A percentile compares a stretch with the other conserved stretches of the same genome.
These are phyloP conservation scores for Eurystomus gularis DNA, from an alignment of 2,113 vertebrate genomes.

Conservation along the genomic window DNA sequence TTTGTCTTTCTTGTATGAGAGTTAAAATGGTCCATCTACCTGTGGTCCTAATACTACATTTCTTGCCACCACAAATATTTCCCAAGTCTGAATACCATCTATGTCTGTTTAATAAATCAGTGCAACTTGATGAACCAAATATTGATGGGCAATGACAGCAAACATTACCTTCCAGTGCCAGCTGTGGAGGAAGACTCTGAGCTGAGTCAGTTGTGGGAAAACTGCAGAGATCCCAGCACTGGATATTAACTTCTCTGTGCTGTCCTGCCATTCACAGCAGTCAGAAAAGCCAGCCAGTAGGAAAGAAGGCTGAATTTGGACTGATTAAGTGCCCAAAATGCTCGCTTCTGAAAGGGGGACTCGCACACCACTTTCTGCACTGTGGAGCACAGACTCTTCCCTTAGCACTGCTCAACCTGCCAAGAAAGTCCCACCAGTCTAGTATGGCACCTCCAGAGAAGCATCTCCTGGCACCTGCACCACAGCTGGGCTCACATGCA, in stretches of 20 bases:
- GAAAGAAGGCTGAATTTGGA: background rate
- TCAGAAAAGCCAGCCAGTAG: background rate
- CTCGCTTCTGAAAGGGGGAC: background rate
- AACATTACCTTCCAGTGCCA: background rate
- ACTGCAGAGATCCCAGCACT: background rate
- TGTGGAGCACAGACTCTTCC: background rate
- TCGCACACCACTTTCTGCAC: fast-evolving
- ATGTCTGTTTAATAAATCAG: background rate
- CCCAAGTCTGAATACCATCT: background rate
- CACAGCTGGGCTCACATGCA: fast-evolving
- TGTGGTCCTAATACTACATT: background rate
- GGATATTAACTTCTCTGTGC: background rate
- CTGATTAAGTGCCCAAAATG: background rate
- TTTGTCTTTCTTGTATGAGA: background rate
- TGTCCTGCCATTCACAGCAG: background rate
- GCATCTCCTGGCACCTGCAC: background rate
- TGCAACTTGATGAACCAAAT: background rate
- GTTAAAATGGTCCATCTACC: background rate
- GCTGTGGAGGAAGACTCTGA: background rate
- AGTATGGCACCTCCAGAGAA: fast-evolving
- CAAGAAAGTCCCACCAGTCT: background rate
- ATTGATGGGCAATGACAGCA: background rate
- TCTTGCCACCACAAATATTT: background rate
- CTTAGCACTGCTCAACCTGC: background rate
- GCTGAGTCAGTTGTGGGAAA: background rate